Percentiles rank a stretch among this genome's conserved stretches.
phyloP scores from a whole-genome alignment of 2,888 invertebrate species.

The Carabus problematicus region DNA sequence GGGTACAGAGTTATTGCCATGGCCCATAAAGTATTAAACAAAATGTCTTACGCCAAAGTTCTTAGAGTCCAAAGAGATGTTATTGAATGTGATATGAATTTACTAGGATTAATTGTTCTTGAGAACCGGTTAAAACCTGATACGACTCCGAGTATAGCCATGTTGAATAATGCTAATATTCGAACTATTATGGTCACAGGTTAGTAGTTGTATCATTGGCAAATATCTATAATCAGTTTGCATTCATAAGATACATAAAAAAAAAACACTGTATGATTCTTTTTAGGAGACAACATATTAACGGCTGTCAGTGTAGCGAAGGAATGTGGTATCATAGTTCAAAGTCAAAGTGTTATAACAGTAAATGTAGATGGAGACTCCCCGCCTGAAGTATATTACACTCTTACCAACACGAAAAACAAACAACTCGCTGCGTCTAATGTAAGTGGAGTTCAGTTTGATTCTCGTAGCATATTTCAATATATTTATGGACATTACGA shows the following conservation, averaged over 20 bases:
- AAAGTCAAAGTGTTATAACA: slow-evolving; percentile 61
- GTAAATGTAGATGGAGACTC: slow-evolving; percentile 55
- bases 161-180: slow-evolving; percentile 84
- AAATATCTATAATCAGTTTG: background rate
- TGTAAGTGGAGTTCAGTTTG: slow-evolving; percentile 48
- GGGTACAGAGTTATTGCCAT: slow-evolving; percentile 94
- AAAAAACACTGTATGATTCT: slow-evolving; percentile 5
- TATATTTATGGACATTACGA: background rate
- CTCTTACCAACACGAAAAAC: slow-evolving; percentile 58
- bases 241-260: background rate
- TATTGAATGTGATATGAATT: slow-evolving; percentile 81
- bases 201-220: slow-evolving; percentile 51
- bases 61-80: slow-evolving; percentile 78
- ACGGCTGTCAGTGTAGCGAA: slow-evolving; percentile 93
- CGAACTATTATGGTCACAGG: slow-evolving; percentile 97
- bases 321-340: slow-evolving; percentile 85
- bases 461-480: background rate
- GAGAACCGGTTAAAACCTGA: slow-evolving; percentile 94
- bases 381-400: slow-evolving; percentile 64
- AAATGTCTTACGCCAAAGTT: slow-evolving; percentile 73
- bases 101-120: slow-evolving; percentile 89
- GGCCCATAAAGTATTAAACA: slow-evolving; percentile 75
- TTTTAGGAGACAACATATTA: slow-evolving; percentile 79
- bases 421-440: slow-evolving; percentile 51
- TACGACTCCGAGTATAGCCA: slow-evolving; percentile 80